Evolutionary conservation across 2,888 invertebrate species (phyloP).

Genomic region (Acanthacorydalis orientalis): DNA sequence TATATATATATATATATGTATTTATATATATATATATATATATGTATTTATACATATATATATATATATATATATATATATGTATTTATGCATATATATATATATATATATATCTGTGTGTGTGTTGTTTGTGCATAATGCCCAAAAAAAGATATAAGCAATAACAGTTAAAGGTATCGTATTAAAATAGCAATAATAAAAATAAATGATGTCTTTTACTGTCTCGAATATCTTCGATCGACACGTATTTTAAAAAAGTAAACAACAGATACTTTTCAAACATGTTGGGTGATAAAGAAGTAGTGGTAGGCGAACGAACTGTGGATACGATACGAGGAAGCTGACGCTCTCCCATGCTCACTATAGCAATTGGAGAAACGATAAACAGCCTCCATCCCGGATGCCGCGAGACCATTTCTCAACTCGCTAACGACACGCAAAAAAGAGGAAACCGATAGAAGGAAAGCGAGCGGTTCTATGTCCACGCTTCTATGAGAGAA

Average conservation of each 20-base stretch:
- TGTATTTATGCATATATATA: constrained; percentile 4
- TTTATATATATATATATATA: constrained; percentile 5
- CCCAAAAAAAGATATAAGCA: too few species aligned
- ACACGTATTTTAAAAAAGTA: too few species aligned
- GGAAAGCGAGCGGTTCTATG: background rate
- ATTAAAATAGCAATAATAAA: too few species aligned
- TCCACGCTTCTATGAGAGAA: background rate
- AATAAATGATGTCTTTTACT: too few species aligned
- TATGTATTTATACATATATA: background rate
- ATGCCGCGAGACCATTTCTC: background rate
- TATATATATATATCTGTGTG: background rate
- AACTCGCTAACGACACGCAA: background rate
- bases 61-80: constrained; percentile 5
- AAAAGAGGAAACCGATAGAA: background rate
- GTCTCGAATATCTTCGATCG: too few species aligned
- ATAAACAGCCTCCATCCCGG: background rate
- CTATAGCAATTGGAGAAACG: background rate
- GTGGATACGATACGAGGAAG: too few species aligned
- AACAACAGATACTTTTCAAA: too few species aligned
- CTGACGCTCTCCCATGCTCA: background rate
- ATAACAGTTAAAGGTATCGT: too few species aligned
- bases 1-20: constrained; percentile 6
- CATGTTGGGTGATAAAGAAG: too few species aligned
- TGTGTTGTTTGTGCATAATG: too few species aligned
- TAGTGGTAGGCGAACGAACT: too few species aligned